These are phyloP conservation scores for Smutsia gigantea DNA, from an alignment of 2,797 vertebrate species.

Conservation along the genomic window DNA sequence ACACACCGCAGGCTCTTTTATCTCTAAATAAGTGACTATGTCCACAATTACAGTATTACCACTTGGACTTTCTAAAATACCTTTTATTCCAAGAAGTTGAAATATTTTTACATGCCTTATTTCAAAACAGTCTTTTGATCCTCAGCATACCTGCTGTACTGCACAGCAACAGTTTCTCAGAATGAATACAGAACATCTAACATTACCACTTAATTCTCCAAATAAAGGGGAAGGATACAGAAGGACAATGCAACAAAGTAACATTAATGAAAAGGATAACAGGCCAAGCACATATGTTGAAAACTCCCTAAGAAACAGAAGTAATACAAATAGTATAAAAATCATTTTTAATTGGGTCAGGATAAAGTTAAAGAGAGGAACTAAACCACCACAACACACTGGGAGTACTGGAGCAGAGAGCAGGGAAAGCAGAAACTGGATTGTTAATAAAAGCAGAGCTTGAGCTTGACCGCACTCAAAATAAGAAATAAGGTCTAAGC, in stretches of 20 bases:
- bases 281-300: background rate
- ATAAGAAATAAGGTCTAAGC: background rate
- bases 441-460: background rate
- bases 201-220: constrained; percentile 1
- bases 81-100: background rate
- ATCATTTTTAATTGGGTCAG: background rate
- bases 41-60: background rate
- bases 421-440: background rate
- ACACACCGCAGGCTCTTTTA: background rate
- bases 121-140: constrained; percentile 27
- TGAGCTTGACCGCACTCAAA: background rate
- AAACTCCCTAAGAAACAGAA: background rate
- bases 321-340: background rate
- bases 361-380: background rate
- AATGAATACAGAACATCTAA: constrained; percentile 49
- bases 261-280: background rate
- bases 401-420: background rate
- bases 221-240: background rate
- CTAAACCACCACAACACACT: background rate
- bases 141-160: background rate
- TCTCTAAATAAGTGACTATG: background rate
- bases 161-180: background rate
- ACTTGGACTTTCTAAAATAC: background rate
- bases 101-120: background rate
- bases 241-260: constrained; percentile 37